Evolutionary conservation across 1,140 invertebrate genomes (phyloP).

Genomic region (Portunus trituberculatus): DNA sequence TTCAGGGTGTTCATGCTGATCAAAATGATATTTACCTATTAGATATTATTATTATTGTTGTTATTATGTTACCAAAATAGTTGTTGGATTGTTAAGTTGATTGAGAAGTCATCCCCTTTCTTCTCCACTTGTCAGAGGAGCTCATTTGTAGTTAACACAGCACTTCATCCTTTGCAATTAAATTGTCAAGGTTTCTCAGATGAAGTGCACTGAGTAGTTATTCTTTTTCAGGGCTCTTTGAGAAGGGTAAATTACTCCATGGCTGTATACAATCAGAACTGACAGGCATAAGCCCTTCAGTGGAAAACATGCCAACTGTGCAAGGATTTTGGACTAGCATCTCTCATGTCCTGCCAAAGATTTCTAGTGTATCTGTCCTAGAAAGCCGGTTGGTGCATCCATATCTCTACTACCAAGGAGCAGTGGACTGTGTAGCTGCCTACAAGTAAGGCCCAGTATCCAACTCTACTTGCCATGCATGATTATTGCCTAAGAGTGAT

Average conservation of each 20-base stretch:
- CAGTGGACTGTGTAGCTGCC: conserved; percentile 58
- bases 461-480: not conserved
- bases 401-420: conserved; percentile 61
- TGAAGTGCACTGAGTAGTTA: too few relatives aligned
- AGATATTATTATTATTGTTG: too few relatives aligned
- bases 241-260: conserved; percentile 58
- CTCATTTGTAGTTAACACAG: too few relatives aligned
- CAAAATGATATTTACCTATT: too few relatives aligned
- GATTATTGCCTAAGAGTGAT: not conserved
- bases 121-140: too few relatives aligned
- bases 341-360: conserved; percentile 48
- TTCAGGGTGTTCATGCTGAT: too few relatives aligned
- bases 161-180: too few relatives aligned
- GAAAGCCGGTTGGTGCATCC: conserved; percentile 66
- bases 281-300: conserved; percentile 9
- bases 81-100: too few relatives aligned
- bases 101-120: too few relatives aligned
- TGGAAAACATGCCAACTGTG: conserved; percentile 39
- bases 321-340: conserved; percentile 50
- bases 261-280: conserved; percentile 65
- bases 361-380: conserved; percentile 54
- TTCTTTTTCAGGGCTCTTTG: conserved; percentile 42
- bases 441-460: conserved; percentile 45
- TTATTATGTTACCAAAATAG: too few relatives aligned
- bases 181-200: too few relatives aligned